These are phyloP conservation scores for Setipinna tenuifilis DNA, from an alignment of 2,797 vertebrate genomes.

Conservation along the genomic window DNA sequence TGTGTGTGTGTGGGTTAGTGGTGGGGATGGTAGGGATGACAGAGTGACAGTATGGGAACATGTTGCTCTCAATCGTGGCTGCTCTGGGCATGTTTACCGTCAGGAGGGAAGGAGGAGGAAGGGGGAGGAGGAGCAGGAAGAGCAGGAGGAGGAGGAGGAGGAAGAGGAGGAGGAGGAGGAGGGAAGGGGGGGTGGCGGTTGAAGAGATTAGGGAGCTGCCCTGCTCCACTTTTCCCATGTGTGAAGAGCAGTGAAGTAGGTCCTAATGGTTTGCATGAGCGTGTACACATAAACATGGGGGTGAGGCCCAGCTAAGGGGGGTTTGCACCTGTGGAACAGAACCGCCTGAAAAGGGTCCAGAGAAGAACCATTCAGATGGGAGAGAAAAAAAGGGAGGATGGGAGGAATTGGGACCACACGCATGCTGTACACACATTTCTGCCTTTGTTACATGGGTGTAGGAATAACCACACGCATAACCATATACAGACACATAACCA, in stretches of 20 bases:
- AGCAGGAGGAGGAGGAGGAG: neutral
- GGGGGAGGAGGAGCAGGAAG: neutral
- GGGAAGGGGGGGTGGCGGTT: neutral
- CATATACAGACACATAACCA: no score
- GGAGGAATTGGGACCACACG: neutral
- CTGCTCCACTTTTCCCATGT: neutral
- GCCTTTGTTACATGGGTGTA: neutral
- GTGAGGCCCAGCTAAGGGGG: neutral
- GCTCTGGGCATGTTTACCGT: neutral
- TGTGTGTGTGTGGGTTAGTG: neutral
- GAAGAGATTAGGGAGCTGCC: neutral
- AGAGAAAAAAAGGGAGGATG: no score
- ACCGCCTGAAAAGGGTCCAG: neutral
- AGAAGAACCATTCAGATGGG: no score
- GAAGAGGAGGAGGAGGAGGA: neutral
- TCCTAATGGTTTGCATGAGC: neutral
- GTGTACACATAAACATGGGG: neutral
- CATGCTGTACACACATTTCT: neutral
- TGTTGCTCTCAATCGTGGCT: slow-evolving; percentile 6
- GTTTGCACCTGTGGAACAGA: neutral
- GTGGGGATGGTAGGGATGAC: neutral
- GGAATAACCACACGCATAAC: no score
- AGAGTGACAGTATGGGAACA: slow-evolving; percentile 20
- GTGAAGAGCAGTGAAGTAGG: neutral
- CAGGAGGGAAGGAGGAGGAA: neutral